Evolutionary conservation across 1,140 invertebrate species (phyloP), one percentile per base, ranked within the genome.

Genomic region (Pseudomyrmex sp.): DNA sequence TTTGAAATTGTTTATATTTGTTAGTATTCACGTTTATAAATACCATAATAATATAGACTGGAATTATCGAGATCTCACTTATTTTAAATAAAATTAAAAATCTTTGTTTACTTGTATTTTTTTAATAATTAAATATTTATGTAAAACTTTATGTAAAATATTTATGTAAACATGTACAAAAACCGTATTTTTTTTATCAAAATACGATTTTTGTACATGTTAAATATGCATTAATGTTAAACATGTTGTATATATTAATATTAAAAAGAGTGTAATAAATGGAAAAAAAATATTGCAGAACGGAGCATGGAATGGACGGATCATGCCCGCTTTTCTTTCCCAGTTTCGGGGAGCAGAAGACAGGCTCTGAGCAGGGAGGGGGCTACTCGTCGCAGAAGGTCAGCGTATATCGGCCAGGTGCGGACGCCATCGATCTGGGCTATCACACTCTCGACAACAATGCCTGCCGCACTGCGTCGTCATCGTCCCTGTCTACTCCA

Each of bases 291-390:
- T 74, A 44, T 89, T 85, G 65, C 46, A 93, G 93, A 92, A 89
- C 66, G 85, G 91, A 92, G 88, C 90, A 94, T 94, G 93, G 92
- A 93, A 94, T 94, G 93, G 93, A 94, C 83, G 92, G 90, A 86
- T 91, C 92, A 62, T 92, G 91, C 86, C 89, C 92, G 58, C 80
- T 93, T 56, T 89, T 92, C 70, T 87, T 91, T 75, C 88, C 89
- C 66, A 91, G 90, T 72, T 92, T 92, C 26, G 91, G 89, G 23
- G 91, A 92, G 52, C 88, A 89, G 35, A 85, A 86, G 46, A 13
- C 50, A 12, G 85, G 74, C 61, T 85, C 88, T 44, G 90, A 92
- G 50, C 87, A 83, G 62, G 87, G 87, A 59, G 85, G 84, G 44
- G 74, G 70, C 56, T 90, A 92, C 56, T 85, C 90, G 15, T 84